Evolutionary conservation across 2,888 invertebrate species (phyloP), one percentile per base, ranked within the genome.

Genomic region (Meganola albula): DNA sequence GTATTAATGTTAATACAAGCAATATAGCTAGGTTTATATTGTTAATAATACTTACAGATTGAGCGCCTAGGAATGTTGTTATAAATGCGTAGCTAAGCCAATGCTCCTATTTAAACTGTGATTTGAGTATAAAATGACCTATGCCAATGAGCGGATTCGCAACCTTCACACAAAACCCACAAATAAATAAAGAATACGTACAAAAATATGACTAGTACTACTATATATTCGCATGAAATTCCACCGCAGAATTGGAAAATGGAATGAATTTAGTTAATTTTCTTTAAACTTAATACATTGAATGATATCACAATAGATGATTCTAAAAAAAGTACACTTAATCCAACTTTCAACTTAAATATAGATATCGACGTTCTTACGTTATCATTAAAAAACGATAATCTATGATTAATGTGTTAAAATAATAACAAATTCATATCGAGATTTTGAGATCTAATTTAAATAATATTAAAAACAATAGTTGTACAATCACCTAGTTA

Each of bases 131-230:
- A n/a, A n/a, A n/a, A n/a, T n/a, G n/a, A n/a, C n/a, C n/a, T n/a
- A n/a, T n/a, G n/a, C n/a, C n/a, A n/a, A n/a, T n/a, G n/a, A n/a
- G n/a, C n/a, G n/a, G n/a, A n/a, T n/a, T n/a, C n/a, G n/a, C n/a
- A n/a, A n/a, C n/a, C n/a, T n/a, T n/a, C n/a, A n/a, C n/a, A 43
- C 16, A 42, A 53, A 38, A 48, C 37, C 34, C 40, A 45, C 40
- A 42, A 43, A 48, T 40, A 48, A 50, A 50, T 29, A 53, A 49
- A 53, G 48, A 51, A 49, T 48, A 55, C 41, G 53, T 61, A 63
- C 41, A 63, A 67, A 66, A 67, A 67, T 62, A 70, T 68, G 69
- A 70, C 69, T 70, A 70, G 69, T 47, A 54, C 57, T 66, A 58
- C 48, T 52, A 57, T 48, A 53, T 63, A 60, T 60, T 58, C 51